Evolutionary conservation across 1,140 invertebrate genomes (phyloP).

Genomic region (Drosophila leontia): DNA sequence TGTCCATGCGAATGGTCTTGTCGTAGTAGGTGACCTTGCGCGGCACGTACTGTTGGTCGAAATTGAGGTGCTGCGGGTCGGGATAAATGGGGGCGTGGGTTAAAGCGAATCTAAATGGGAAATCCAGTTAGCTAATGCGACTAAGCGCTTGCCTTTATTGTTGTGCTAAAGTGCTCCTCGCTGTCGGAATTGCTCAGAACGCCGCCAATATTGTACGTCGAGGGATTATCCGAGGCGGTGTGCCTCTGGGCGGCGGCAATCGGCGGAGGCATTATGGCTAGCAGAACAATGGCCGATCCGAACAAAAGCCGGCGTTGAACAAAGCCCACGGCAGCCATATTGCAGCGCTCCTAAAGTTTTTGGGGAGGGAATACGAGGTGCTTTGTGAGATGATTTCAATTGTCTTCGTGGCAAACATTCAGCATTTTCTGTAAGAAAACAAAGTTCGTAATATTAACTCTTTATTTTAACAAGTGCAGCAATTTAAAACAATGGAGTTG

Average conservation of each 20-base stretch:
- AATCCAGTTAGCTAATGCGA: conserved; percentile 38
- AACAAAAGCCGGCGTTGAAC: conserved; percentile 67
- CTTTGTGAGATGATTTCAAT: conserved; percentile 44
- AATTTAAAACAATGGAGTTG: background rate
- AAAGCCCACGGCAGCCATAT: conserved; percentile 61
- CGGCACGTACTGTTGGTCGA: conserved; percentile 92
- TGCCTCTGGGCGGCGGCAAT: conserved; percentile 69
- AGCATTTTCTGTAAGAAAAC: conserved; percentile 63
- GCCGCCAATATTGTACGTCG: conserved; percentile 94
- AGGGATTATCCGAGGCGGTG: conserved; percentile 87
- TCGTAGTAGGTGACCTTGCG: conserved; percentile 93
- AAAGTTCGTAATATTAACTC: conserved; percentile 4
- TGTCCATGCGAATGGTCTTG: conserved; percentile 95
- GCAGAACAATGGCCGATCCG: conserved; percentile 60
- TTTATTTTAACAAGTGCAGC: background rate
- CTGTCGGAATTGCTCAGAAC: conserved; percentile 93
- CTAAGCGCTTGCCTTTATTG: conserved; percentile 90
- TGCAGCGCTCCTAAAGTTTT: conserved; percentile 49
- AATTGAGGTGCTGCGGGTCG: conserved; percentile 87
- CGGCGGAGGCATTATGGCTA: conserved; percentile 40
- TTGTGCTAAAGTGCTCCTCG: conserved; percentile 91
- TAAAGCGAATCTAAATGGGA: conserved; percentile 25
- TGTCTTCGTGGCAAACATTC: conserved; percentile 28
- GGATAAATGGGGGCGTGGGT: conserved; percentile 1
- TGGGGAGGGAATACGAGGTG: conserved; percentile 37